Evolutionary conservation across 1,140 invertebrate species (phyloP), one percentile per base, ranked within the genome.

Genomic region (Drosophila sechellia): DNA sequence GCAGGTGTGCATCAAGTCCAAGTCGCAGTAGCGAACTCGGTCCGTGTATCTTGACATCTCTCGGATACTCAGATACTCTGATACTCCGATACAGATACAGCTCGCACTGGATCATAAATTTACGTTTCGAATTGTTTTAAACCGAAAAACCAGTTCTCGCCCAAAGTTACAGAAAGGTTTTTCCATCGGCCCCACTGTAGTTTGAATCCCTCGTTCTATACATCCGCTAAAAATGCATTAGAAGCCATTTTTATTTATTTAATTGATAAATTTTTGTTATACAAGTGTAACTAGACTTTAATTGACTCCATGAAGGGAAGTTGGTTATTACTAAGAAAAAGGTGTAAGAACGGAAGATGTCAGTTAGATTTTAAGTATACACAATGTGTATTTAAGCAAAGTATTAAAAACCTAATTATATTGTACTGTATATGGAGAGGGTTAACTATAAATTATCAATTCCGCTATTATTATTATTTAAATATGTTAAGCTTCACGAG

Each of bases 71-170:
- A 59, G 69, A 74, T 76, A 76, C 81, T 39, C 37, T 11, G 37
- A 39, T 39, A 39, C 37, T 39, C 37, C 79, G 79, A 79, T 81
- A 87, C 83, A 83, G 58, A 42, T 49, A 55, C 60, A 73, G 56
- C 56, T 50, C 54, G 54, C 73, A 76, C 76, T 89, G 86, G 79
- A 81, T 89, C 84, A 89, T 89, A 89, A 89, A 89, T 89, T 89
- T 84, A 89, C 79, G 84, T 89, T 74, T 89, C 65, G 83, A 89
- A 89, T 80, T 80, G 84, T 89, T 68, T 74, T 76, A 77, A 87
- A 73, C 84, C 57, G 65, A 78, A 68, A 83, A 89, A 89, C 84
- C 73, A 80, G 85, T 89, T 89, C 79, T 79, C 69, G 69, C 85
- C 83, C 78, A 77, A 86, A 87, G 46, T 66, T 61, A 45, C 69